Evolutionary conservation across 2,797 vertebrate species (phyloP).

Genomic region (Danio jaintianensis): DNA sequence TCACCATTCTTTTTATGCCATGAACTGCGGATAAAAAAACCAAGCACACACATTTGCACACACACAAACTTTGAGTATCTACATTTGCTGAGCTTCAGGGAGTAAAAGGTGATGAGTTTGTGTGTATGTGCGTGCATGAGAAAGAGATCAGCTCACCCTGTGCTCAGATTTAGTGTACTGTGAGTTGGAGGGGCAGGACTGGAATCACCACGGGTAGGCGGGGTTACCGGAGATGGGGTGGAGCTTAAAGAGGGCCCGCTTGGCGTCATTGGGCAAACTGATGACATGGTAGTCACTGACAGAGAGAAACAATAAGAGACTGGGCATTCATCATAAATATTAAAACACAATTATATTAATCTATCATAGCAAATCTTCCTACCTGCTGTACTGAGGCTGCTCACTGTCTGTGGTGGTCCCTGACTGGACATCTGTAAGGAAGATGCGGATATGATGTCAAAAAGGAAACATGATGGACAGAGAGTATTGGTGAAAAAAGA

Average conservation of each 20-base stretch:
- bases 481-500: constrained; percentile 6
- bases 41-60: constrained; percentile 64
- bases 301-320: constrained; percentile 47
- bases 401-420: constrained; percentile 85
- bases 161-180: constrained; percentile 86
- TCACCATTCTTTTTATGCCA: constrained; percentile 86
- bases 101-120: constrained; percentile 50
- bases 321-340: not conserved
- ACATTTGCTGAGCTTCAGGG: constrained; percentile 58
- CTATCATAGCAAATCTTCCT: constrained; percentile 30
- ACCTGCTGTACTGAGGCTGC: constrained; percentile 92
- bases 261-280: constrained; percentile 84
- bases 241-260: constrained; percentile 83
- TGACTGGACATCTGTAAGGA: constrained; percentile 78
- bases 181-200: constrained; percentile 88
- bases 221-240: constrained; percentile 84
- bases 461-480: constrained; percentile 10
- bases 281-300: constrained; percentile 88
- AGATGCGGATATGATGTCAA: constrained; percentile 51
- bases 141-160: constrained; percentile 81
- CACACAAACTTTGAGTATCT: constrained; percentile 66
- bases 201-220: constrained; percentile 86
- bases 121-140: not conserved
- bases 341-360: not conserved
- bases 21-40: constrained; percentile 79